phyloP scores from a whole-genome alignment of 2,888 invertebrate genomes.

The Thereva nobilitata region DNA sequence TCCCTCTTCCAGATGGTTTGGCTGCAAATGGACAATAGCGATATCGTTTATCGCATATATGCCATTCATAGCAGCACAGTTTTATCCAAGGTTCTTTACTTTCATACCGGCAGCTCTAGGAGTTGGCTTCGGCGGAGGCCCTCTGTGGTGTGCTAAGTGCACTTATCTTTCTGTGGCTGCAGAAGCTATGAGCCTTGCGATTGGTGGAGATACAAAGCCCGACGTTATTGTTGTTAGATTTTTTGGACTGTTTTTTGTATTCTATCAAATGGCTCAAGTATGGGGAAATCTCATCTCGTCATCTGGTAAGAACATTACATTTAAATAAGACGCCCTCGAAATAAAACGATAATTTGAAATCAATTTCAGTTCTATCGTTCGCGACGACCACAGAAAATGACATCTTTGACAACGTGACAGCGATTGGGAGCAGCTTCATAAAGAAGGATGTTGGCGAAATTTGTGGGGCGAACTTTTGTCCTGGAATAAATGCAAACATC shows the following conservation, averaged over 20 bases:
- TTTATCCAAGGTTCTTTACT: conserved; percentile 83
- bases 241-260: conserved; percentile 95
- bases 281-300: conserved; percentile 93
- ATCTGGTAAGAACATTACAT: conserved; percentile 61
- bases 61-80: conserved; percentile 89
- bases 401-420: background rate
- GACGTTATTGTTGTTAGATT: conserved; percentile 86
- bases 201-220: conserved; percentile 64
- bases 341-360: background rate
- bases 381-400: conserved; percentile 43
- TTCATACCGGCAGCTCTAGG: conserved; percentile 81
- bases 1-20: conserved; percentile 70
- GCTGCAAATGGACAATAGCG: conserved; percentile 88
- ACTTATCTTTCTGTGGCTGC: conserved; percentile 85
- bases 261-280: conserved; percentile 94
- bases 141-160: conserved; percentile 95
- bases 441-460: conserved; percentile 62
- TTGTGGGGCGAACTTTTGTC: conserved; percentile 79
- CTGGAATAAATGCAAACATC: conserved; percentile 60
- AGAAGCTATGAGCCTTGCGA: conserved; percentile 76
- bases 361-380: conserved; percentile 48
- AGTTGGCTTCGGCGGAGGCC: conserved; percentile 87
- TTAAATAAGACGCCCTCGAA: background rate
- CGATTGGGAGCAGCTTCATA: conserved; percentile 35
- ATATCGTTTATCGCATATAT: conserved; percentile 86